Evolutionary conservation across 2,888 invertebrate species (phyloP).

Genomic region (Mylabris sibirica): DNA sequence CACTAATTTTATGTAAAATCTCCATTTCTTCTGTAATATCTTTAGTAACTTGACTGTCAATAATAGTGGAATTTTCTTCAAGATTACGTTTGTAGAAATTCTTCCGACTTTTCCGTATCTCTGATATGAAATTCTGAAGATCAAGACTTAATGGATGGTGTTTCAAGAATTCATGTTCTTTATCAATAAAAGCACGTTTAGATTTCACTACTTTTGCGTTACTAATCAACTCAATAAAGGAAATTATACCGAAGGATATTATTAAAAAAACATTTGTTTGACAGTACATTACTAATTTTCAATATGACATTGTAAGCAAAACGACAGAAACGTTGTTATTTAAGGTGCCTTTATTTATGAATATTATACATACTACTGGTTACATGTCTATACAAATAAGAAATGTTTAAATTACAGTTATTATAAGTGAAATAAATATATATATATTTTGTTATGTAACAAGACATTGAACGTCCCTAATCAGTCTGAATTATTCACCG

Average conservation of each 20-base stretch:
- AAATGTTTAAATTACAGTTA: neutral
- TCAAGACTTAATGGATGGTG: slow-evolving; percentile 23
- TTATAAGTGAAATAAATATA: neutral
- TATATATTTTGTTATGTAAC: neutral
- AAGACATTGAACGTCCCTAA: neutral
- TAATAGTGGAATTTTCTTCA: neutral
- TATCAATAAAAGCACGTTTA: slow-evolving; percentile 20
- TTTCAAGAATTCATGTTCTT: slow-evolving; percentile 25
- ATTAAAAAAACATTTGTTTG: neutral
- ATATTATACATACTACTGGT: neutral
- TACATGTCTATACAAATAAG: neutral
- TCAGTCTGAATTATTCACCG: neutral
- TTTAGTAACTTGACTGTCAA: slow-evolving; percentile 10
- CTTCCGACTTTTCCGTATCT: neutral
- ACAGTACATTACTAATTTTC: neutral
- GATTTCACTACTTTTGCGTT: neutral
- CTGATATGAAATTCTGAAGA: slow-evolving; percentile 19
- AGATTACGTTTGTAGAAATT: slow-evolving; percentile 9
- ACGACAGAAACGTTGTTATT: neutral
- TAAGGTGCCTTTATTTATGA: neutral
- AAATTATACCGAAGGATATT: neutral
- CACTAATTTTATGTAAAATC: slow-evolving; percentile 1
- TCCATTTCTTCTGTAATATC: slow-evolving; percentile 26
- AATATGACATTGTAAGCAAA: neutral
- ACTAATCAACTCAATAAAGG: neutral